Evolutionary conservation across 2,888 invertebrate species (phyloP).

Genomic region (Hypena proboscidalis): DNA sequence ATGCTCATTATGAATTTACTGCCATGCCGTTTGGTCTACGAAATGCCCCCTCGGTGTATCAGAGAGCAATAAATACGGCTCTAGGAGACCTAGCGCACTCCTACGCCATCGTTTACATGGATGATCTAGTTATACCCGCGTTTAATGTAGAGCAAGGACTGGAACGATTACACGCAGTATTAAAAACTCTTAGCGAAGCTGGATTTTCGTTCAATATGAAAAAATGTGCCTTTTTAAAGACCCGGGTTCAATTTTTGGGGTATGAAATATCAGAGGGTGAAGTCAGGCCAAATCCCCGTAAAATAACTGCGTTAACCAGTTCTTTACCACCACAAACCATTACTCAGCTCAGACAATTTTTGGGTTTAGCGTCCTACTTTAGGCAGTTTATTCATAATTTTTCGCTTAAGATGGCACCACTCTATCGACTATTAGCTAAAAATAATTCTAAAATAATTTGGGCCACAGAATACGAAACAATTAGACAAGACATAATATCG

Average conservation of each 20-base stretch:
- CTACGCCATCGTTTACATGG: slow-evolving; percentile 20
- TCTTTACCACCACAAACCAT: slow-evolving; percentile 21
- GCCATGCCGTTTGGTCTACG: too few species aligned
- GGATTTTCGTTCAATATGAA: slow-evolving; percentile 29
- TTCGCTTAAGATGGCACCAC: too few species aligned
- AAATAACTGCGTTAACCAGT: slow-evolving; percentile 21
- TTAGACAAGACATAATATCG: too few species aligned
- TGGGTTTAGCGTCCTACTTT: too few species aligned
- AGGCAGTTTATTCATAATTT: too few species aligned
- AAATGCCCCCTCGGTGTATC: too few species aligned
- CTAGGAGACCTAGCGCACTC: slow-evolving; percentile 19
- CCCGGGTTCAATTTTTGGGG: slow-evolving; percentile 24
- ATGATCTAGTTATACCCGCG: slow-evolving; percentile 5
- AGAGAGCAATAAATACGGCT: slow-evolving; percentile 17
- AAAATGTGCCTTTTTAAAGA: slow-evolving; percentile 28
- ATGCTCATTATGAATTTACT: too few species aligned
- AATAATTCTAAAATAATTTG: background rate
- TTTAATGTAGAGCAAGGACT: slow-evolving; percentile 8
- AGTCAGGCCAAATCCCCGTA: slow-evolving; percentile 28
- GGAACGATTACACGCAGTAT: slow-evolving; percentile 4
- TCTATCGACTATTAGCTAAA: slow-evolving; percentile 15
- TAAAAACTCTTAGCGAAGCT: slow-evolving; percentile 13
- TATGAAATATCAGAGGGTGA: slow-evolving; percentile 21
- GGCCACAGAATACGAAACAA: too few species aligned
- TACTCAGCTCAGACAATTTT: too few species aligned